Base-by-base conservation (phyloP, 2,113 vertebrate species). In the Strigops habroptila region DNA sequence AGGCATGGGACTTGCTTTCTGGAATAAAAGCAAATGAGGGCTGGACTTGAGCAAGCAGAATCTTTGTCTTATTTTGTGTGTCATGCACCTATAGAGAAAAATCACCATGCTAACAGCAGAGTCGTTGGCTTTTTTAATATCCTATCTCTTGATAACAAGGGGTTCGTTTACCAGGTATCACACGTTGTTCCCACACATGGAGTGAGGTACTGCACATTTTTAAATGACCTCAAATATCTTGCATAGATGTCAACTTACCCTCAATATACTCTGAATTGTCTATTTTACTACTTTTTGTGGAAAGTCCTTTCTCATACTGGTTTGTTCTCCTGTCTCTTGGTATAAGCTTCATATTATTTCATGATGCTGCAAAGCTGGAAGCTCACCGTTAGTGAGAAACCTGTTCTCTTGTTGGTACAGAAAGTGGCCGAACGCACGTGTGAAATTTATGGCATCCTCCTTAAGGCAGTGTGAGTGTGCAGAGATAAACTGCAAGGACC, bases 351-450 rank as follows among this genome's bases (percentile, higher is more conserved):
- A 9, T 18, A 2, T 27, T 68, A 44, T 33, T 82, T 82, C 52
- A 16, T 2, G 3, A 49, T 39, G 41, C 27, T 43, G 24, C 39
- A 44, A 37, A 86, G 23, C 48, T 30, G 30, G 43, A 52, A 75
- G 10, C 23, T 65, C 39, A 3, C 33, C 18, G 44, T 80, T 63
- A 11, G 6, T 7, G 69, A 35, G 69, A 35, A 64, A 59, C 6
- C 2, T 1, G 0, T 37, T 55, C 62, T n/a, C 22, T 52, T 2
- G 0, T 35, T 4, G 0, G 28, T 52, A 14, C 2, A 1, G 62
- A n/a, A 64, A 37, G 41, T 39, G 4, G 1, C 55, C 1, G 1
- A 44, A 31, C 30, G 7, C 3, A 0, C 12, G 0, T 8, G 43
- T 65, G 73, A 51, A 37, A 57, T 80, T 48, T n/a, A 23, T 0